Percentiles rank a stretch among this genome's conserved stretches.
Evolutionary conservation across 1,140 invertebrate species (phyloP).

Genomic region (Trypoxylus dichotomus): DNA sequence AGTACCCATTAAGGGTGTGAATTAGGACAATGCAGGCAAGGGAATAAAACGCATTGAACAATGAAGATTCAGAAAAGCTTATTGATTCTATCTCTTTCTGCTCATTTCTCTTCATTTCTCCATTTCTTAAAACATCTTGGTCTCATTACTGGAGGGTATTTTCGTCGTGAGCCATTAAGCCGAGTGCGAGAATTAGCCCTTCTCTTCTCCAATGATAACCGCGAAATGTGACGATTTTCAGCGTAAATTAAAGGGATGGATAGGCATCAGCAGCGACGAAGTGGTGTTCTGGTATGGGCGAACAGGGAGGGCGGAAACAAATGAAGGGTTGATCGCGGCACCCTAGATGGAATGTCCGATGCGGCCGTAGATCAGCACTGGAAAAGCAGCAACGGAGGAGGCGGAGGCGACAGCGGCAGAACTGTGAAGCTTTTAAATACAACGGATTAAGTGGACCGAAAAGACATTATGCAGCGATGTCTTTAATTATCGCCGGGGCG

Average conservation of each 20-base stretch:
- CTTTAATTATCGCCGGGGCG: constrained; percentile 14
- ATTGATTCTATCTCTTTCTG: background rate
- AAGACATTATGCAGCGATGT: constrained; percentile 19
- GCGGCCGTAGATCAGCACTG: background rate
- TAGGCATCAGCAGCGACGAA: background rate
- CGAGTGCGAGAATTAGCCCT: constrained; percentile 2
- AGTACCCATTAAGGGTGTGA: no score
- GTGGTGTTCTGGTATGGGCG: background rate
- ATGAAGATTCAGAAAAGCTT: background rate
- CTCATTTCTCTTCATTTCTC: background rate
- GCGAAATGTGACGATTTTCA: constrained; percentile 13
- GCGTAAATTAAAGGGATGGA: background rate
- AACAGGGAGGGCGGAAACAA: background rate
- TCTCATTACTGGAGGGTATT: constrained; percentile 1
- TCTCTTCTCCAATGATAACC: constrained; percentile 4
- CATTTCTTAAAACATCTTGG: background rate
- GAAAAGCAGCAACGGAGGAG: background rate
- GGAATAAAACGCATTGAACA: background rate
- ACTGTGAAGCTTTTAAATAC: constrained; percentile 22
- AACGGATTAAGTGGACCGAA: constrained; percentile 16
- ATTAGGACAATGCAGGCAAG: no score
- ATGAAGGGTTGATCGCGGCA: constrained; percentile 12
- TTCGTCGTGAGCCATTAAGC: constrained; percentile 9
- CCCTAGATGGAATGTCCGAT: constrained; percentile 4
- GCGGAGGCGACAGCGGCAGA: background rate